phyloP scores from a whole-genome alignment of 2,113 vertebrate species.

The Propithecus coquereli region DNA sequence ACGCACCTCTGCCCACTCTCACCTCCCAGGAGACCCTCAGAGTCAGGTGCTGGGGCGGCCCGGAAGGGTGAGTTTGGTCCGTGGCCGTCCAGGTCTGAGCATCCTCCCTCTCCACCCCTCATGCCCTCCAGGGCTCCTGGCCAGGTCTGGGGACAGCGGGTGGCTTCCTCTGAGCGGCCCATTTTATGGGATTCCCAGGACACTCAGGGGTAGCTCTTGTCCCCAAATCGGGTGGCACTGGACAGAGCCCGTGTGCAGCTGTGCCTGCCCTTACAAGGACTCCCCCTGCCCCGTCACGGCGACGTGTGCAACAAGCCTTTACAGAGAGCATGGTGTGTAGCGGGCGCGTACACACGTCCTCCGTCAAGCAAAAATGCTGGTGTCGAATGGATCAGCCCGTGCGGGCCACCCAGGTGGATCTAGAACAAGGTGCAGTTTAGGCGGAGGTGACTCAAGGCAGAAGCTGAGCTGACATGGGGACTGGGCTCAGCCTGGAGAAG shows the following conservation, averaged over 20 bases:
- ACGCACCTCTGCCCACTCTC: background rate
- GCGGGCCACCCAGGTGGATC: background rate
- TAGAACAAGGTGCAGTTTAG: background rate
- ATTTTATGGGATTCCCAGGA: background rate
- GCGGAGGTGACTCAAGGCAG: background rate
- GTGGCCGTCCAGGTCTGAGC: background rate
- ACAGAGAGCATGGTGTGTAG: accelerated
- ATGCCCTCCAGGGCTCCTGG: background rate
- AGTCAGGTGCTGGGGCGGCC: background rate
- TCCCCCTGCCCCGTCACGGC: accelerated
- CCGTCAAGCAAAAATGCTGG: background rate
- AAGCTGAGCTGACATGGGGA: too few species aligned
- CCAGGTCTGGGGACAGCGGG: background rate
- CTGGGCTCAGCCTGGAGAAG: background rate
- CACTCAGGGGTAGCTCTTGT: background rate
- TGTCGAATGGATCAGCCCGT: accelerated
- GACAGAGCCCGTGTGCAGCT: background rate
- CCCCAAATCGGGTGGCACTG: too few species aligned
- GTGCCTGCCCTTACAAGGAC: background rate
- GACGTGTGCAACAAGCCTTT: background rate
- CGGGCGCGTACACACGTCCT: accelerated
- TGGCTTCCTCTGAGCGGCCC: background rate
- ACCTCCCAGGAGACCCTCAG: background rate
- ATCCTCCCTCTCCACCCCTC: too few species aligned
- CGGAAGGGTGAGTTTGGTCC: too few species aligned